Evolutionary conservation across 2,888 invertebrate genomes (phyloP).

Genomic region (Synergus japonicus): DNA sequence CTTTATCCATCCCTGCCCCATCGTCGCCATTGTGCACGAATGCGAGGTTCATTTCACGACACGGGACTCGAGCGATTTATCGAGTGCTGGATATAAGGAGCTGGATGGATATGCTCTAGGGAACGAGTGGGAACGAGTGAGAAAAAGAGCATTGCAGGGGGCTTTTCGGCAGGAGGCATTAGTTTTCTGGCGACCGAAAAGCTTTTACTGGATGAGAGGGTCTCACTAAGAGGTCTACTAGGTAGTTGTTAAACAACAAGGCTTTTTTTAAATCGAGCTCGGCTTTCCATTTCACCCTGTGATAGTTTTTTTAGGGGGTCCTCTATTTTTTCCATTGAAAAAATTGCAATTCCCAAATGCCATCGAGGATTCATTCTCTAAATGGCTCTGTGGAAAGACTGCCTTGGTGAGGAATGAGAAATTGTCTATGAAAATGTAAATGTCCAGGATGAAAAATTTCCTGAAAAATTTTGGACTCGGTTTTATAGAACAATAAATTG

Average conservation of each 20-base stretch:
- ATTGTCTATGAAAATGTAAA: slow-evolving; percentile 1
- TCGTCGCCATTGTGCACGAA: slow-evolving; percentile 50
- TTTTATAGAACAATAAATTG: background rate
- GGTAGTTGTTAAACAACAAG: slow-evolving; percentile 23
- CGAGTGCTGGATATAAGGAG: slow-evolving; percentile 48
- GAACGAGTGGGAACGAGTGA: slow-evolving; percentile 24
- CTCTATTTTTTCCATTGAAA: slow-evolving; percentile 2
- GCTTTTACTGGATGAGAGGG: slow-evolving; percentile 52
- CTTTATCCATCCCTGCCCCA: slow-evolving; percentile 40
- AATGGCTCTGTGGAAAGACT: background rate
- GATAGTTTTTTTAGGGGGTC: slow-evolving; percentile 17
- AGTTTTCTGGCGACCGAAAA: slow-evolving; percentile 45
- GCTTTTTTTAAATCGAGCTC: slow-evolving; percentile 9
- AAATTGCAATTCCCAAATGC: slow-evolving; percentile 39
- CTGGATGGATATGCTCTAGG: slow-evolving; percentile 31
- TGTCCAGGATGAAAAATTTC: background rate
- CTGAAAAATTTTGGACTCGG: background rate
- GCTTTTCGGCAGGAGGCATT: slow-evolving; percentile 46
- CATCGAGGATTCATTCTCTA: slow-evolving; percentile 20
- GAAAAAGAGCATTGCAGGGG: slow-evolving; percentile 16
- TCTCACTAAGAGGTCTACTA: slow-evolving; percentile 39
- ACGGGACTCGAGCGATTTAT: slow-evolving; percentile 51
- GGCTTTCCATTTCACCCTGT: slow-evolving; percentile 11
- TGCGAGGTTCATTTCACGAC: slow-evolving; percentile 51
- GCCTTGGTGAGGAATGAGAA: background rate